These are phyloP conservation scores for Hemicordylus capensis DNA, from an alignment of 2,113 vertebrate species.

Conservation along the genomic window DNA sequence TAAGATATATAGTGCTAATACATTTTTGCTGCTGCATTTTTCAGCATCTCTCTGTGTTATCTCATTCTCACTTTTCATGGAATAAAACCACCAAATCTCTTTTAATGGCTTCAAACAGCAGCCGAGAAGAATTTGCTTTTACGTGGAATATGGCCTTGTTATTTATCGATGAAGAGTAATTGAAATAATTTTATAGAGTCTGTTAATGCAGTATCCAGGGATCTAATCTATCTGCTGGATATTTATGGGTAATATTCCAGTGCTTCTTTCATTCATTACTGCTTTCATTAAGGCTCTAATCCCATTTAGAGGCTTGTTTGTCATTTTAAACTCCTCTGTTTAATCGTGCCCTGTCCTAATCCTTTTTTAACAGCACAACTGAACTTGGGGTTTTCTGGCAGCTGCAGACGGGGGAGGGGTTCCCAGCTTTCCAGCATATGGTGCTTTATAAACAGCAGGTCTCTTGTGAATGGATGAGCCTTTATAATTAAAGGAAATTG, in stretches of 20 bases:
- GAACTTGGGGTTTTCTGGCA: constrained; percentile 51
- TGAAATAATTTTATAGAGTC: constrained; percentile 73
- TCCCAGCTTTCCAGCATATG: constrained; percentile 47
- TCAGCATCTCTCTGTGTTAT: constrained; percentile 7
- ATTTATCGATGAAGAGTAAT: constrained; percentile 74
- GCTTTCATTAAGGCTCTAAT: constrained; percentile 78
- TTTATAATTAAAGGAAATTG: neutral
- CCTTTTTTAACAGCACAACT: constrained; percentile 60
- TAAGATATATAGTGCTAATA: neutral
- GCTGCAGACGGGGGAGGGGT: constrained; percentile 44
- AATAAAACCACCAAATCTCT: constrained; percentile 36
- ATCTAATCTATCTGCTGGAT: constrained; percentile 75
- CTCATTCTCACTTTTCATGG: constrained; percentile 25
- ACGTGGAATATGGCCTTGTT: constrained; percentile 59
- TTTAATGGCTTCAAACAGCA: neutral
- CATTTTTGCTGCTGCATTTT: neutral
- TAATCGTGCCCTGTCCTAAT: constrained; percentile 70
- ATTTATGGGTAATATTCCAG: constrained; percentile 75
- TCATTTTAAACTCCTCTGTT: constrained; percentile 77
- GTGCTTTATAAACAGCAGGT: constrained; percentile 16
- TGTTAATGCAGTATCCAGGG: constrained; percentile 65
- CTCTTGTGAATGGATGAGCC: constrained; percentile 38
- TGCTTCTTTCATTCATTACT: constrained; percentile 72
- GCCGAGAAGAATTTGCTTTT: constrained; percentile 48
- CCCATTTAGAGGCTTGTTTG: constrained; percentile 77